Evolutionary conservation across 2,113 vertebrate genomes (phyloP).

Genomic region (Casuarius casuarius): DNA sequence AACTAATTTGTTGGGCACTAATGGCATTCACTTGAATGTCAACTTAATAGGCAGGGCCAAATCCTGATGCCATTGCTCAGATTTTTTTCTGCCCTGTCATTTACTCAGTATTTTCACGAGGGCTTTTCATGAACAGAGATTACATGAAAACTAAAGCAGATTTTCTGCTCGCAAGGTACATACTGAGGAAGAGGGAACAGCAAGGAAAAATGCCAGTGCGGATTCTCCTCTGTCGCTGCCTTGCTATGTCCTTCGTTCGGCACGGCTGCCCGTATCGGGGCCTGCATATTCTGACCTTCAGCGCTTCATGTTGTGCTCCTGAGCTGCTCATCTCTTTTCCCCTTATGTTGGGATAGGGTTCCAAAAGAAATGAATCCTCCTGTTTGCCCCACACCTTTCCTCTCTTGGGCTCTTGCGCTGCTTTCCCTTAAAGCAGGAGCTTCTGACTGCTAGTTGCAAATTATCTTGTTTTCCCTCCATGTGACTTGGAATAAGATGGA

Average conservation of each 20-base stretch:
- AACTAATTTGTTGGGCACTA: background rate
- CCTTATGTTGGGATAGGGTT: fast-evolving
- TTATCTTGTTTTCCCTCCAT: fast-evolving
- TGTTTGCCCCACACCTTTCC: background rate
- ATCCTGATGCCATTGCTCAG: background rate
- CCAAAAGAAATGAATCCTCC: background rate
- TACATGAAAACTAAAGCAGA: fast-evolving
- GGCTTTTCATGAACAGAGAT: background rate
- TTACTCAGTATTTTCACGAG: background rate
- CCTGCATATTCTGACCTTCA: background rate
- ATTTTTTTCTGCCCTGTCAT: background rate
- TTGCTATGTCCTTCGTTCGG: background rate
- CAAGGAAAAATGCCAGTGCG: background rate
- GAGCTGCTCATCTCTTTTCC: background rate
- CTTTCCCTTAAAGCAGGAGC: background rate
- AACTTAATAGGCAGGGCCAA: background rate
- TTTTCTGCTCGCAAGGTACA: background rate
- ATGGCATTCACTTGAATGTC: background rate
- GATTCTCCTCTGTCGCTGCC: background rate
- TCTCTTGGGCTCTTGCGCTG: fast-evolving
- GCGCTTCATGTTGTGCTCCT: background rate
- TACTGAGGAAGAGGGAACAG: background rate
- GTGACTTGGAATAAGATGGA: background rate
- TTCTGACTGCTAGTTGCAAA: background rate
- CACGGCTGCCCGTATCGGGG: background rate